Conservation (phyloP, 1,140 invertebrate species). For the Aradophagus sp. region DNA sequence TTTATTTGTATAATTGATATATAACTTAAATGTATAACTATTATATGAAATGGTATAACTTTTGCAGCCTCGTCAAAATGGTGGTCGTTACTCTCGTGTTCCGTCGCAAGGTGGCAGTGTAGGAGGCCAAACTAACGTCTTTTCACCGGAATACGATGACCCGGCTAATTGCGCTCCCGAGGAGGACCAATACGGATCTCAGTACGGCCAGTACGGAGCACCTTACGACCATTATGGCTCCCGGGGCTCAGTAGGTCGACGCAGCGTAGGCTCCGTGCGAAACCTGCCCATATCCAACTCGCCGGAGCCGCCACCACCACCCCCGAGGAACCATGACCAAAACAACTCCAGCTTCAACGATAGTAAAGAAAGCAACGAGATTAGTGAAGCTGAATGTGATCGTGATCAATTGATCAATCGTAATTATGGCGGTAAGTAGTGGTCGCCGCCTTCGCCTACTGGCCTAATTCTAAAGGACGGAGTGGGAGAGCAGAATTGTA, state of each 20-base stretch:
- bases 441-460: too few relatives aligned
- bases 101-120: slow-evolving; percentile 72
- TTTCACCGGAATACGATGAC: slow-evolving; percentile 88
- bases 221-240: slow-evolving; percentile 91
- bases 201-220: slow-evolving; percentile 86
- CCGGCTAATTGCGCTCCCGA: slow-evolving; percentile 93
- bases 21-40: too few relatives aligned
- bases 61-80: slow-evolving; percentile 82
- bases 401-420: slow-evolving; percentile 83
- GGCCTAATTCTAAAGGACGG: slow-evolving; percentile 13
- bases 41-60: too few relatives aligned
- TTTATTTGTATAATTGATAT: too few relatives aligned
- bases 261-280: slow-evolving; percentile 82
- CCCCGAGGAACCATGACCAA: slow-evolving; percentile 83
- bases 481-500: slow-evolving; percentile 41
- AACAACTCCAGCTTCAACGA: slow-evolving; percentile 88
- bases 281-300: slow-evolving; percentile 81
- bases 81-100: slow-evolving; percentile 82
- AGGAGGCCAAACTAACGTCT: slow-evolving; percentile 72
- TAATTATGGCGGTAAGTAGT: slow-evolving; percentile 82
- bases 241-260: slow-evolving; percentile 83
- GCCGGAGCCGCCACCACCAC: slow-evolving; percentile 89
- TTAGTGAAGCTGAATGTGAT: slow-evolving; percentile 94
- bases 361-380: slow-evolving; percentile 93
- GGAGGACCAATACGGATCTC: slow-evolving; percentile 90